Evolutionary conservation across 2,113 vertebrate genomes (phyloP), one percentile per base, ranked within the genome.

Genomic region (Phycodurus eques): DNA sequence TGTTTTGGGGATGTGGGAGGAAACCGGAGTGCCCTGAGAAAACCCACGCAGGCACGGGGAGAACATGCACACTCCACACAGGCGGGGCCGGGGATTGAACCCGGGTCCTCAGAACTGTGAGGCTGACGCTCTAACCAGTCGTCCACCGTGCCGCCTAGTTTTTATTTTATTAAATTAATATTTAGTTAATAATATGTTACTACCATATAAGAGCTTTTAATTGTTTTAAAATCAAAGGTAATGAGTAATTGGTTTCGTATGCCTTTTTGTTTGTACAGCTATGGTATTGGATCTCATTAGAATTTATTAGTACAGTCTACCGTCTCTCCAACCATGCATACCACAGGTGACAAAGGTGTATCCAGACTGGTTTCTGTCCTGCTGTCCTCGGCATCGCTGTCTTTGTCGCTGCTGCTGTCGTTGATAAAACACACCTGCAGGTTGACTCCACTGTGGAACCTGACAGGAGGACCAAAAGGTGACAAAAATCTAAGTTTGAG

Each of bases 401-500:
- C 97, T 88, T 97, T 97, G 86, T 99, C 97, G 0, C 97, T 99
- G 90, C 95, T 93, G 0, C 96, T 98, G 93, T 99, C 97, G 0
- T 99, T 99, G 35, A 99, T 95, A 2, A 98, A 98, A 84, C 97
- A 99, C 68, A 99, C 96, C 89, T 99, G 97, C 77, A 99, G 90
- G 88, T 99, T 98, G 92, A 98, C 96, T 63, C 94, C 96, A 14
- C 94, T 95, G 84, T 97, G 96, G 13, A 95, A 73, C 43, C 97
- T 98, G 87, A 70, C 20, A 63, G 15, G 20, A 77, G 14, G 53
- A 63, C 71, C 27, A 69, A 11, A 64, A 20, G 20, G 19, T 53
- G 43, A 13, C 12, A 72, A 59, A 68, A 44, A n/a, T n/a, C n/a
- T n/a, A 44, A 8, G 39, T 5, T 17, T 13, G 43, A 6, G n/a